Base-by-base conservation (phyloP, 2,113 vertebrate genomes). In the Atractosteus spatula region DNA sequence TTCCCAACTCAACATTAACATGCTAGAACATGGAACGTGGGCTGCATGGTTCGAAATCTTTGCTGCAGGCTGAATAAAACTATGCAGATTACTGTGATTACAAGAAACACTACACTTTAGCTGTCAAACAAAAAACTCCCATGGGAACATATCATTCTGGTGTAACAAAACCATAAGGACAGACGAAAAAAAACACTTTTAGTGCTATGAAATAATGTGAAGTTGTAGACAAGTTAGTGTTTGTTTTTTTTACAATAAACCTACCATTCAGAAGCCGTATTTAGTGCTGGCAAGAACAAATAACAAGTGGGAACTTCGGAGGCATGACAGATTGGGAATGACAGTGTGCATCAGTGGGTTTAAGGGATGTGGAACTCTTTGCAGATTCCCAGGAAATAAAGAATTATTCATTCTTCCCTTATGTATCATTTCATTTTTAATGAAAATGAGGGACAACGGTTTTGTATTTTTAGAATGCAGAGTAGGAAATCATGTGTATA, bases 11-110 rank as follows among this genome's bases (percentile, higher is more conserved):
- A 2, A 70, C 70, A 79, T 75, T 83, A 77, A 79, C 88, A 66
- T 86, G 86, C 89, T 84, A 78, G 81, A 85, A 88, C 83, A 84
- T 76, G 79, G 82, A 85, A 71, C 41, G 6, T 75, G 83, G 77
- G 79, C 78, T 81, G 74, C 77, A 76, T 68, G 81, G 80, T 79
- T 80, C 65, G 72, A 77, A 88, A 82, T 68, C 76, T 73, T 82
- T 4, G 80, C 87, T 84, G 85, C 77, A 69, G 83, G 87, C 86
- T 75, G 84, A 80, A 81, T 61, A 63, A 14, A 57, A 73, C 73
- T 78, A 74, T 65, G 74, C 79, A 80, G 82, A 80, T 77, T 81
- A 78, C 82, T 76, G 81, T 84, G 82, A 86, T 77, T 79, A 82
- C 68, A 77, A 80, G 80, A 81, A 83, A 88, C 82, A 62, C 64